These are phyloP conservation scores for Drosophila sturtevanti DNA, from an alignment of 1,140 invertebrate species.

Conservation along the genomic window DNA sequence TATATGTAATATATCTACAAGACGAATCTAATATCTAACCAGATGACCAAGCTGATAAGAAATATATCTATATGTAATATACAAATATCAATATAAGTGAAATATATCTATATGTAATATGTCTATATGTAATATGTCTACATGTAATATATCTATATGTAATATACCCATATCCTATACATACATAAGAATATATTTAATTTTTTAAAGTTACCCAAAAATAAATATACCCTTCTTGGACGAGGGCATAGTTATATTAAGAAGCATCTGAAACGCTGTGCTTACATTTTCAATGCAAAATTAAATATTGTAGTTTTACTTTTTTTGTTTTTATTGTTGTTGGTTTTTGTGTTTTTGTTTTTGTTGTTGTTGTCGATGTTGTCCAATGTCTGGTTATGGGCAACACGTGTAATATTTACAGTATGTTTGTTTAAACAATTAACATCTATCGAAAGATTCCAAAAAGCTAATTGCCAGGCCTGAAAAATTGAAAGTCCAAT, in stretches of 20 bases:
- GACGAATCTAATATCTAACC: too few relatives aligned
- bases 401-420: constrained; percentile 21
- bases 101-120: too few relatives aligned
- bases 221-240: neutral
- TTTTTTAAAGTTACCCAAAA: too few relatives aligned
- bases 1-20: too few relatives aligned
- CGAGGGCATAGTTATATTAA: neutral
- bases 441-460: constrained; percentile 8
- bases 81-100: too few relatives aligned
- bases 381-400: constrained; percentile 1
- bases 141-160: too few relatives aligned
- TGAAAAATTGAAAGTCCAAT: constrained; percentile 23
- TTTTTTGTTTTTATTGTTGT: neutral
- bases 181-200: too few relatives aligned
- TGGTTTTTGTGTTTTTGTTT: neutral
- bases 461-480: constrained; percentile 16
- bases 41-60: too few relatives aligned
- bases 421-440: constrained; percentile 10
- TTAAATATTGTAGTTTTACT: neutral
- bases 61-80: too few relatives aligned
- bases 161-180: too few relatives aligned
- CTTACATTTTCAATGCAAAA: constrained; percentile 3
- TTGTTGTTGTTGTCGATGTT: neutral
- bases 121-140: too few relatives aligned
- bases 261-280: neutral